Evolutionary conservation across 2,113 vertebrate species (phyloP), one percentile per base, ranked within the genome.

Genomic region (Isichthys henryi): DNA sequence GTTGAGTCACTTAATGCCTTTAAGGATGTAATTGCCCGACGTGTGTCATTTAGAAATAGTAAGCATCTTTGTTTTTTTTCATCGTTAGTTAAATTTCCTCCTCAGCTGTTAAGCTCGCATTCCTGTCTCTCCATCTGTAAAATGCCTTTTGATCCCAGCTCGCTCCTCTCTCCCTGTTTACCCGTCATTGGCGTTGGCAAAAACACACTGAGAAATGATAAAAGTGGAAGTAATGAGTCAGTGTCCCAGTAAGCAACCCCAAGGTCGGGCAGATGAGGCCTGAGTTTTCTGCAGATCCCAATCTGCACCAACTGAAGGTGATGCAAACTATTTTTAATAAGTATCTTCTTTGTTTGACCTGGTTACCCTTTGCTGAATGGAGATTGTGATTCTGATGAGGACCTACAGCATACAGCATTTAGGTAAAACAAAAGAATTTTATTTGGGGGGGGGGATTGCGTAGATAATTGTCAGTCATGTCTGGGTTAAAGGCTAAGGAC

Each of bases 151-250:
- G 74, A 84, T 88, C 89, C 23, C 35, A 39, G 62, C 62, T 88
- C 8, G 2, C 53, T 82, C 39, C 45, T 80, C 49, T 77, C 19
- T 91, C 21, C n/a, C 35, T 50, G 17, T 87, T 17, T 77, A 3
- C n/a, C 49, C 89, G 17, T 90, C 89, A 90, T 50, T 89, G 92
- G 45, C 80, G 15, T 45, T 89, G 46, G 90, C 88, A 86, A 89
- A 50, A 19, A 91, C 88, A 62, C 87, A 46, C 45, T 77, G 53
- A 86, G 86, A 77, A 90, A 88, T 19, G 13, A 46, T 62, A 77
- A 89, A 86, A 70, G 77, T 88, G 87, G 62, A 89, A 93, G 92
- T 80, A 92, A 92, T 91, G 74, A 92, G 70, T 77, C 35, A 88
- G 58, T 88, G 45, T 46, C 82, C 82, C 19, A 84, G 45, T 48